Evolutionary conservation across 2,888 invertebrate species (phyloP).

Genomic region (Frankliniella fusca): DNA sequence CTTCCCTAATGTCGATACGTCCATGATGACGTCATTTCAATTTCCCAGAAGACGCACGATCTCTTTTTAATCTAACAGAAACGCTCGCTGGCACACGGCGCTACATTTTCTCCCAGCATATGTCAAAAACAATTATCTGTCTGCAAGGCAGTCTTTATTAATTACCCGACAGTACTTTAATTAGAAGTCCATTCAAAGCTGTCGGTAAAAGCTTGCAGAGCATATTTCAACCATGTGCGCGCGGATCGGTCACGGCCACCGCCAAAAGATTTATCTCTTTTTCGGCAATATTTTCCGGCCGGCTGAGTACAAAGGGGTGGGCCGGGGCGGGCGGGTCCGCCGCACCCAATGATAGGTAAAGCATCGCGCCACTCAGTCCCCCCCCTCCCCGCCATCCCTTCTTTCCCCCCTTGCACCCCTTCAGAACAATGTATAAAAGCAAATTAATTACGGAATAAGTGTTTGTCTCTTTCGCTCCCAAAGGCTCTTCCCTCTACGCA

Average conservation of each 20-base stretch:
- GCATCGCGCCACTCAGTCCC: background rate
- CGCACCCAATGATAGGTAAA: background rate
- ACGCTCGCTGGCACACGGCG: too few relatives aligned
- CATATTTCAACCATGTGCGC: conserved; percentile 15
- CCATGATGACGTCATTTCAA: too few relatives aligned
- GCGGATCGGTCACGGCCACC: background rate
- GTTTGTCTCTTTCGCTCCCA: background rate
- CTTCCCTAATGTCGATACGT: too few relatives aligned
- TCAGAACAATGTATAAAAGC: conserved; percentile 1
- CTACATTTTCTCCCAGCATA: too few relatives aligned
- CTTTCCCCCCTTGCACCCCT: too few relatives aligned
- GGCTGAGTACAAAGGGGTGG: background rate
- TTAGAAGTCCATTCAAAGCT: too few relatives aligned
- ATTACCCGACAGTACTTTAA: too few relatives aligned
- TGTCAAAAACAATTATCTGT: too few relatives aligned
- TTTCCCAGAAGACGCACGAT: too few relatives aligned
- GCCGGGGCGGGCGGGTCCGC: background rate
- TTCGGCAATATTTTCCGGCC: conserved; percentile 13
- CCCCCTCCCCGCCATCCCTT: background rate
- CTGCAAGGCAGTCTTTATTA: too few relatives aligned
- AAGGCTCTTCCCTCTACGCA: background rate
- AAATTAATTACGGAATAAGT: background rate
- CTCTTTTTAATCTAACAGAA: too few relatives aligned
- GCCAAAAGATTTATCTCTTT: conserved; percentile 8
- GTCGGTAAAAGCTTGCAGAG: background rate